Conservation (phyloP, 2,797 vertebrate genomes). For the Sphenodon punctatus region DNA sequence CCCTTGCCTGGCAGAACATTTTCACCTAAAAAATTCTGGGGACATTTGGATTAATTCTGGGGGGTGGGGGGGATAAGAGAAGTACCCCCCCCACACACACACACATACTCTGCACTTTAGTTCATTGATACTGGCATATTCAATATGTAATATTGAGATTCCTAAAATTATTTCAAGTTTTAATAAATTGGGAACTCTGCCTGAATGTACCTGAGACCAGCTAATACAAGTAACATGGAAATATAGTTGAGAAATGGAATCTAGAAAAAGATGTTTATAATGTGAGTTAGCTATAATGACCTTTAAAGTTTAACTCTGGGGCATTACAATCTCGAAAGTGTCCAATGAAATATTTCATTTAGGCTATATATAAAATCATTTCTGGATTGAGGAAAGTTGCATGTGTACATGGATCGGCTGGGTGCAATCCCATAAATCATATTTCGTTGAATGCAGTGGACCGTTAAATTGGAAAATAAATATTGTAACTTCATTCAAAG, state of each 20-base stretch:
- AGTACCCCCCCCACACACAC: too few species aligned
- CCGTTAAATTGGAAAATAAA: conserved; percentile 53
- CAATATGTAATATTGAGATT: neutral
- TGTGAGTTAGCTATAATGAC: neutral
- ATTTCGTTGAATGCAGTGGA: conserved; percentile 36
- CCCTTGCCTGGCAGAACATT: too few species aligned
- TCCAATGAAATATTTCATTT: neutral
- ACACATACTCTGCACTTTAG: too few species aligned
- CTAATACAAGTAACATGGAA: neutral
- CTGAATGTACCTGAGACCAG: neutral
- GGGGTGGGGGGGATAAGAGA: too few species aligned
- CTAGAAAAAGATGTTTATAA: neutral
- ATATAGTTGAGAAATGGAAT: neutral
- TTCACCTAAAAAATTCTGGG: too few species aligned
- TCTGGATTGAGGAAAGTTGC: neutral
- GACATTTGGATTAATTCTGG: too few species aligned
- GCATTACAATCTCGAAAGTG: neutral
- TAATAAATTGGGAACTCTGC: neutral
- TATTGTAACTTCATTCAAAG: conserved; percentile 17
- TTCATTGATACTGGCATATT: too few species aligned
- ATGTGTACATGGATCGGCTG: neutral
- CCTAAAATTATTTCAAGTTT: neutral
- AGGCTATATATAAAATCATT: neutral
- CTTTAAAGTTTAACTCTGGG: neutral
- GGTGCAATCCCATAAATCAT: neutral